These are phyloP conservation scores for Glossosoma conforme DNA, from an alignment of 1,140 invertebrate species.

Conservation along the genomic window DNA sequence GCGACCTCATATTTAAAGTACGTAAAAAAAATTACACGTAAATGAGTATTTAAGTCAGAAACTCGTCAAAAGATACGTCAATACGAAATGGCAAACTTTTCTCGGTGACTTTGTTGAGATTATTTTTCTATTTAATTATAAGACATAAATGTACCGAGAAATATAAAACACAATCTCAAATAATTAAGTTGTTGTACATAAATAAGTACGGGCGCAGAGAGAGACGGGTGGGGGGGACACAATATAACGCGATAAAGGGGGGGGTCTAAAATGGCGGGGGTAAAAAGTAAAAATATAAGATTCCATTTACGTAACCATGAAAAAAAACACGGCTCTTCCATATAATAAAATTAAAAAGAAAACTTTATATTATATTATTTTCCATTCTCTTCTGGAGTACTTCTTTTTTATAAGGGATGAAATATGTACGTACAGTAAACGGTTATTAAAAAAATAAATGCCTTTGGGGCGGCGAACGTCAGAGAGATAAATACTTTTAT, in stretches of 20 bases:
- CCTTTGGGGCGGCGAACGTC: conserved; percentile 6
- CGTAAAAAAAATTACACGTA: too few relatives aligned
- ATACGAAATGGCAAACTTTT: too few relatives aligned
- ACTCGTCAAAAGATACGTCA: too few relatives aligned
- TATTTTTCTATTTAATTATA: too few relatives aligned
- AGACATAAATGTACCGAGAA: too few relatives aligned
- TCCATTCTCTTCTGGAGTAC: conserved; percentile 19
- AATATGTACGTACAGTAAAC: conserved; percentile 19
- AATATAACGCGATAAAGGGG: conserved; percentile 15
- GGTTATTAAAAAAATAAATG: conserved; percentile 25
- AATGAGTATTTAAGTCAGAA: too few relatives aligned
- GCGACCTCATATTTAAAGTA: too few relatives aligned
- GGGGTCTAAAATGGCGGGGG: background rate
- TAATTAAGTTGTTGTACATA: conserved; percentile 8
- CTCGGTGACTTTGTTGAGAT: too few relatives aligned
- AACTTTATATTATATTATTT: conserved; percentile 27
- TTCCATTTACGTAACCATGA: conserved; percentile 24
- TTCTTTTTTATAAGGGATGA: conserved; percentile 22
- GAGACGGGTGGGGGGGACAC: conserved; percentile 6
- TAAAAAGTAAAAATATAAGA: conserved; percentile 18
- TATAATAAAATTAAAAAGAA: conserved; percentile 28
- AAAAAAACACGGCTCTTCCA: conserved; percentile 18
- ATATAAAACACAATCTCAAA: conserved; percentile 12
- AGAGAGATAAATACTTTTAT: background rate
- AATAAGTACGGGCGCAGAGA: too few relatives aligned